Conservation (phyloP, 2,797 vertebrate species). For the Intellagama lesueurii region DNA sequence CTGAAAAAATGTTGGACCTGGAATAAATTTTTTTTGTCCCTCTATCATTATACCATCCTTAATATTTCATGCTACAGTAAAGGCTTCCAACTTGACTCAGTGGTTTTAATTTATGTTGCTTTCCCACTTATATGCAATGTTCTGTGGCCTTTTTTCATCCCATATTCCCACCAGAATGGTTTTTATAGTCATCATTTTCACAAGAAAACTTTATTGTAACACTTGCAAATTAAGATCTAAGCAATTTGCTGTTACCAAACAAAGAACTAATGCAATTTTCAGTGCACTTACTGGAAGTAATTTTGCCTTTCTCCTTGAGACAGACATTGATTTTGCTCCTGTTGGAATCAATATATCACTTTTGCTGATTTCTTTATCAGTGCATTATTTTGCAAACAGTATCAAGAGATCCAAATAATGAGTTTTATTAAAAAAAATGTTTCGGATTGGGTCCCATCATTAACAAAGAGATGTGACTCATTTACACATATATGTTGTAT, state of each 20-base stretch:
- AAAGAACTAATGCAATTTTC: conserved; percentile 14
- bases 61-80: conserved; percentile 7
- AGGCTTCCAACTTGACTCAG: conserved; percentile 15
- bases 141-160: background rate
- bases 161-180: conserved; percentile 7
- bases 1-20: too few species aligned
- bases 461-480: background rate
- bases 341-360: conserved; percentile 8
- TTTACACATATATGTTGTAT: too few species aligned
- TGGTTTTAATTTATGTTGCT: background rate
- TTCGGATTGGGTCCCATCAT: background rate
- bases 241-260: background rate
- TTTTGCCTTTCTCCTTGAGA: background rate
- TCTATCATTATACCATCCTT: background rate
- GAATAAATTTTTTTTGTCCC: background rate
- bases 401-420: background rate
- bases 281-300: conserved; percentile 12
- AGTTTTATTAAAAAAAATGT: background rate
- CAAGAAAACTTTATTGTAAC: conserved; percentile 1
- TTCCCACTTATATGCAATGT: background rate
- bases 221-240: conserved; percentile 29
- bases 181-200: conserved; percentile 29
- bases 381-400: background rate
- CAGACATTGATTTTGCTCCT: background rate
- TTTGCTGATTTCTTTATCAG: conserved; percentile 14